phyloP scores from a whole-genome alignment of 2,888 invertebrate genomes.

The Marasmarcha lunaedactyla region DNA sequence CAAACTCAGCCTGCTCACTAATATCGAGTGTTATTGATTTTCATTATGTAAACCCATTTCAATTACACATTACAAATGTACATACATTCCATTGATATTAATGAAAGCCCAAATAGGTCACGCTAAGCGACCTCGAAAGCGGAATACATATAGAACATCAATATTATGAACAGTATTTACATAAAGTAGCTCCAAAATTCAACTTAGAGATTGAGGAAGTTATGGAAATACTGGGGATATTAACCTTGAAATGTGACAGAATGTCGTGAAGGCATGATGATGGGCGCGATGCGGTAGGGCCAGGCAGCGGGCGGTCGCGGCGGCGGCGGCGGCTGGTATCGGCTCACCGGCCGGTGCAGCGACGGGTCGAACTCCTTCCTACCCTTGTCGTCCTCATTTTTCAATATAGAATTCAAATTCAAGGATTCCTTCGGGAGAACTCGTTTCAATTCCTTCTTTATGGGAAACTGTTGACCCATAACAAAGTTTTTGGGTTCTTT shows the following conservation, averaged over 20 bases:
- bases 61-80: conserved; percentile 1
- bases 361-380: conserved; percentile 80
- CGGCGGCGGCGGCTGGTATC: conserved; percentile 79
- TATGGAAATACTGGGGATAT: conserved; percentile 27
- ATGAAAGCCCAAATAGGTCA: conserved; percentile 18
- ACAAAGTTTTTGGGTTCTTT: conserved; percentile 44
- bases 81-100: conserved; percentile 6
- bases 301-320: conserved; percentile 59
- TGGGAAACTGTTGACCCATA: conserved; percentile 37
- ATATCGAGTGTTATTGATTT: conserved; percentile 24
- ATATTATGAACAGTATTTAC: conserved; percentile 29
- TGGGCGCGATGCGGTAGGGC: conserved; percentile 51
- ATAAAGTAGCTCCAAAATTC: conserved; percentile 52
- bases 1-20: conserved; percentile 19
- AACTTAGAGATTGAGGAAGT: conserved; percentile 24
- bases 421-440: conserved; percentile 44
- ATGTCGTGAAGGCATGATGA: conserved; percentile 71
- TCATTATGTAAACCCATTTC: conserved; percentile 16
- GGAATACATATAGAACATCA: conserved; percentile 34
- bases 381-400: conserved; percentile 61
- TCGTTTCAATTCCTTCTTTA: conserved; percentile 53
- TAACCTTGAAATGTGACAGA: conserved; percentile 83
- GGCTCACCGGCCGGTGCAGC: conserved; percentile 79
- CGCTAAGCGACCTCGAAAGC: conserved; percentile 24
- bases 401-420: conserved; percentile 58